Base-by-base conservation (phyloP, 2,113 vertebrate genomes). In the Casuarius casuarius region DNA sequence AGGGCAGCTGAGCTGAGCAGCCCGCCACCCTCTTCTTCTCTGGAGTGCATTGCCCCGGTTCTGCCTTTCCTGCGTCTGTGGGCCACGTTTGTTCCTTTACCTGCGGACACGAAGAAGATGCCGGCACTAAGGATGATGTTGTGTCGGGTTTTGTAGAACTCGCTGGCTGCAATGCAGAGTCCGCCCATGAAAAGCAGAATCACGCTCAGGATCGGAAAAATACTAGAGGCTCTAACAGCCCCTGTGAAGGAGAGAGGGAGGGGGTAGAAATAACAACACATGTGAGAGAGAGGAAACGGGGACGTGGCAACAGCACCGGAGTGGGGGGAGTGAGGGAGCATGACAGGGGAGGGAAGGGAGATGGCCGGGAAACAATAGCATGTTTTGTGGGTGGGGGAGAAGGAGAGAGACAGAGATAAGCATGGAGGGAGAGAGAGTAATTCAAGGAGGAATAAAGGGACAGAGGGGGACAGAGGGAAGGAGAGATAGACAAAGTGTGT, bases 71-170 rank as follows among this genome's bases (percentile, higher is more conserved):
- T 56, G 19, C 29, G 20, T 23, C 25, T 63, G 62, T 49, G 29
- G 28, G 15, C 68, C 59, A 90, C 71, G 15, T 62, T 33, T 52
- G 49, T 49, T 73, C 78, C 89, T 80, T 97, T 97, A 98, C 98
- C 98, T 98, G 98, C 98, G 56, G 98, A 98, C 95, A 98, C 97
- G 54, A 98, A 98, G 96, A 98, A 98, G 97, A 98, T 98, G 97
- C 98, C 98, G 5, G 97, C 98, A 95, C 98, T 99, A 98, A 99
- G 99, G 98, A 99, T 99, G 98, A 99, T 99, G 99, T 99, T 99
- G 98, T 99, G 99, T 96, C 99, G 99, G 68, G 99, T 99, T 98
- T 99, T 99, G 98, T 99, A 99, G 98, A 99, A 99, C 98, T 99
- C 99, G 74, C 99, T 99, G 98, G 99, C 99, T 90, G 99, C 99